Evolutionary conservation across 2,797 vertebrate species (phyloP), one percentile per base, ranked within the genome.

Genomic region (Cryptoblepharus egeriae): DNA sequence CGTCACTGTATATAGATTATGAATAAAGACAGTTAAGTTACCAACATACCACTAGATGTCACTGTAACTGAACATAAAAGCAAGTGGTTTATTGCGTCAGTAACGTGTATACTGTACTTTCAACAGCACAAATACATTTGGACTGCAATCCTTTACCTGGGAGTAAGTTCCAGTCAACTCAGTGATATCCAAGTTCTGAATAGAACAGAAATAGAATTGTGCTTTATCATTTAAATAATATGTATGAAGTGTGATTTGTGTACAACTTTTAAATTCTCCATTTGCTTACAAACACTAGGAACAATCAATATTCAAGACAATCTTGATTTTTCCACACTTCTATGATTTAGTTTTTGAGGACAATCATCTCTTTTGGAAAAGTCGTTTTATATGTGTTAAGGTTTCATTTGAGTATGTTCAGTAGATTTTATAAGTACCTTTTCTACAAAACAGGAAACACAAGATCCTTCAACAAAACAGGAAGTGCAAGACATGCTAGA

Each of bases 31-130:
- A 83, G 76, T 67, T 81, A 2, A 70, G 58, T 72, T 84, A 81
- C 71, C 77, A 55, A n/a, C 26, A 39, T 57, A 63, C 57, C 67
- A 42, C 69, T 81, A 20, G 16, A 58, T 87, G 82, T 90, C 90
- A 88, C 83, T 1, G 90, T 81, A 82, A 87, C n/a, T 77, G 24
- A 63, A 58, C 63, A 26, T 67, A 86, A 0, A 37, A 83, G 84
- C 16, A n/a, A 9, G 13, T 26, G 58, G 28, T 49, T 67, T 49
- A 49, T 49, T 10, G 5, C 5, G 42, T 45, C 11, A 11, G 11
- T 45, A 45, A 45, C 11, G 42, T 45, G 42, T 45, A 12, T 52
- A 52, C 2, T 75, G 77, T 45, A 15, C 42, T 70, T 30, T 26
- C 1, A 20, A 45, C 49, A 24, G 42, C 30, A 13, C n/a, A 73